A percentile compares a stretch with the other conserved stretches of the same genome.
phyloP scores from a whole-genome alignment of 2,888 invertebrate species.

The Cephus runcator region DNA sequence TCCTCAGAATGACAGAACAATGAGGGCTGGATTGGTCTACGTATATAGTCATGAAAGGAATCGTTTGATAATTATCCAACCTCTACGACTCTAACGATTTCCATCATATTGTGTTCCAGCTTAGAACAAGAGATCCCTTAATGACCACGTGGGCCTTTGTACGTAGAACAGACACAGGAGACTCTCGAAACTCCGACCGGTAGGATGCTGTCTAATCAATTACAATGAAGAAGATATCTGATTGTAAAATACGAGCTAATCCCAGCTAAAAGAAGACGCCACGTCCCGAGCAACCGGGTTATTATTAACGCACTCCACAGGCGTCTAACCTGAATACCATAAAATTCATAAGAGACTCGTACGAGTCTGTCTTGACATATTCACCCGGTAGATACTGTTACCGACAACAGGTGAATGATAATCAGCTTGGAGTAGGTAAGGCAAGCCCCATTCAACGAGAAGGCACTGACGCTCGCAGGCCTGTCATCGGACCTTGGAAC shows the following conservation, averaged over 20 bases:
- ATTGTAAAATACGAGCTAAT: constrained; percentile 30
- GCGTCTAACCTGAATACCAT: neutral
- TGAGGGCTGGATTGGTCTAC: neutral
- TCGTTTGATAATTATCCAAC: neutral
- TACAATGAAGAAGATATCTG: constrained; percentile 15
- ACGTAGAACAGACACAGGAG: neutral
- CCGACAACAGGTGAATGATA: constrained; percentile 11
- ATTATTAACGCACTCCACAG: constrained; percentile 22
- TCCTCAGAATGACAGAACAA: neutral
- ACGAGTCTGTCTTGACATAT: neutral
- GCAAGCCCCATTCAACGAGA: neutral
- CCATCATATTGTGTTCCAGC: neutral
- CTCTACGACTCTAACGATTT: neutral
- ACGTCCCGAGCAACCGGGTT: constrained; percentile 14
- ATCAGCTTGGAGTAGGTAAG: neutral
- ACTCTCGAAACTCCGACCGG: neutral
- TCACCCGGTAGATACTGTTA: constrained; percentile 5
- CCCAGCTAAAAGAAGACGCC: constrained; percentile 3
- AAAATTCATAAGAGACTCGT: neutral
- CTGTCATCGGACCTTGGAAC: neutral
- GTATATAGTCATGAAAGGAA: neutral
- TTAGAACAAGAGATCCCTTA: neutral
- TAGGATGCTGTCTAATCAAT: neutral
- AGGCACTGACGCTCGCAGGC: neutral
- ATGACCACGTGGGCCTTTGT: neutral